A percentile compares a stretch with the other conserved stretches of the same genome.
Conservation (phyloP, 2,888 invertebrate species). For the Megastigmus dorsalis region DNA sequence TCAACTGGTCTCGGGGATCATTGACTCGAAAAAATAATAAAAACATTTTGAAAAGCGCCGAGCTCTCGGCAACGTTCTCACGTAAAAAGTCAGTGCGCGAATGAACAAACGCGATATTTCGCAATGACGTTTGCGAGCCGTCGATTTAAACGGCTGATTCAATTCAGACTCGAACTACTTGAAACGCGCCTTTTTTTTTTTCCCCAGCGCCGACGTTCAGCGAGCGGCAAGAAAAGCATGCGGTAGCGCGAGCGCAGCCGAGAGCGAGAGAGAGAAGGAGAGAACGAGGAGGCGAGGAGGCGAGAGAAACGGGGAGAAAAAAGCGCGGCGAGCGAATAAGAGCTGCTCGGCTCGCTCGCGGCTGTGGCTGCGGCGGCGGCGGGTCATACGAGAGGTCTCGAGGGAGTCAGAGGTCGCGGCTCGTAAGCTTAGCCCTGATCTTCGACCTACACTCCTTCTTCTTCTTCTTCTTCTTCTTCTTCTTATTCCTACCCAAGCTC, state of each 20-base stretch:
- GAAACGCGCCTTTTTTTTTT: neutral
- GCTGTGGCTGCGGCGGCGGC: too few relatives aligned
- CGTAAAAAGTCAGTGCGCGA: too few relatives aligned
- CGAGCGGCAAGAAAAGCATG: neutral
- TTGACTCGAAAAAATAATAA: too few relatives aligned
- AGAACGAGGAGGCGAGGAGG: neutral
- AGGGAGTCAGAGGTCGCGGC: conserved; percentile 67
- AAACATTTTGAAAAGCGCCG: too few relatives aligned
- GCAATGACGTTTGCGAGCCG: too few relatives aligned
- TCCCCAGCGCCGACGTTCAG: neutral
- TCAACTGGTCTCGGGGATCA: too few relatives aligned
- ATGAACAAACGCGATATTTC: too few relatives aligned
- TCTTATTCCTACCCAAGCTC: too few relatives aligned
- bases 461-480: too few relatives aligned
- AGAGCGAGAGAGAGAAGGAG: neutral
- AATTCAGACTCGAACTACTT: conserved; percentile 59
- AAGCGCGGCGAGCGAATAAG: conserved; percentile 21
- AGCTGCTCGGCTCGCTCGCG: too few relatives aligned
- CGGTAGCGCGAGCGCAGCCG: neutral
- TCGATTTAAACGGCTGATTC: conserved; percentile 53
- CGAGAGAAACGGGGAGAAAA: conserved; percentile 18
- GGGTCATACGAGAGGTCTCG: conserved; percentile 30
- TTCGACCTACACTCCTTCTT: conserved; percentile 60
- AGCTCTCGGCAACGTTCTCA: too few relatives aligned
- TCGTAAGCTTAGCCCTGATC: conserved; percentile 69